Evolutionary conservation across 2,113 vertebrate genomes (phyloP).

Genomic region (Ifrita kowaldi): DNA sequence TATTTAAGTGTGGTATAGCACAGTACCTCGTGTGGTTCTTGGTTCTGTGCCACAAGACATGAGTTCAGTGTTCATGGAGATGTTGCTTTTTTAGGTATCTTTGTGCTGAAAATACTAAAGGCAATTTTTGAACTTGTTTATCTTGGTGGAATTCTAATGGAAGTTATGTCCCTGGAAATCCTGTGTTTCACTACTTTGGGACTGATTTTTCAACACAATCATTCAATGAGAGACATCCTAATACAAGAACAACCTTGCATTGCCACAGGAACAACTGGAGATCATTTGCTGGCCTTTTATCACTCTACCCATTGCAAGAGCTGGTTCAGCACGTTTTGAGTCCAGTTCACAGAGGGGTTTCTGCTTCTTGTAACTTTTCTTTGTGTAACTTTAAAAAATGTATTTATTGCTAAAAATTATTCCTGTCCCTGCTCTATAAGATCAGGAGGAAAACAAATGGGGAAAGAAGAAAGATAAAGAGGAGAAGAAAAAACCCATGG

Average conservation of each 20-base stretch:
- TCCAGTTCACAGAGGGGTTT: neutral
- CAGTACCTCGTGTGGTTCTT: neutral
- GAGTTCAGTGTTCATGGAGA: fast-evolving
- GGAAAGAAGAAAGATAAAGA: neutral
- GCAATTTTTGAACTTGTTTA: neutral
- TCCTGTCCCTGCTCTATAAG: neutral
- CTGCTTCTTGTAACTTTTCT: neutral
- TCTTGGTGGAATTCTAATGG: neutral
- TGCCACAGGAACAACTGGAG: neutral
- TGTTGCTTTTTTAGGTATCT: neutral
- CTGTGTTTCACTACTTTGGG: neutral
- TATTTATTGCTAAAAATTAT: neutral
- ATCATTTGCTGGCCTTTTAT: neutral
- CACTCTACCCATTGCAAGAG: neutral
- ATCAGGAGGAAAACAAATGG: neutral
- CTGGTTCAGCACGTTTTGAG: neutral
- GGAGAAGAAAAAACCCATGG: neutral
- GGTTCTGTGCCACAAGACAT: fast-evolving
- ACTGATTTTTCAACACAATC: neutral
- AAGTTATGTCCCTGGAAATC: neutral
- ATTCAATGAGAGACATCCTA: neutral
- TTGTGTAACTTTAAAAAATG: neutral
- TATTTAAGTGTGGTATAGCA: neutral
- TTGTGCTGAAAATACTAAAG: neutral
- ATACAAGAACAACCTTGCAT: neutral